A percentile compares a stretch with the other conserved stretches of the same genome.
These are phyloP conservation scores for Zaprionus taronus DNA, from an alignment of 1,140 invertebrate species.

Conservation along the genomic window DNA sequence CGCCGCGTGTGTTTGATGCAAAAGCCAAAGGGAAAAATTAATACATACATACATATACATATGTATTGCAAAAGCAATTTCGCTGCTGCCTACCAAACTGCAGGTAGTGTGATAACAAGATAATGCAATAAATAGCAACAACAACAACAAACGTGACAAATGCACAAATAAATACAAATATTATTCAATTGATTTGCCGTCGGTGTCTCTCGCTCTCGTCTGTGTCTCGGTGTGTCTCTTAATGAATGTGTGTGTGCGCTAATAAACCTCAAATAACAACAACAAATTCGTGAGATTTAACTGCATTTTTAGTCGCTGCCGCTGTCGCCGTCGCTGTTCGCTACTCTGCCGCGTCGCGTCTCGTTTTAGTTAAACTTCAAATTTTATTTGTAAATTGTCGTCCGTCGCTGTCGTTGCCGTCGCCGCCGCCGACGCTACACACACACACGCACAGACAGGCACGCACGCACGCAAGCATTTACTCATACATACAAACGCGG, in stretches of 20 bases:
- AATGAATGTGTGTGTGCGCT: constrained; percentile 38
- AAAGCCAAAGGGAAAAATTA: constrained; percentile 44
- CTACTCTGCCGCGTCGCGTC: constrained; percentile 20
- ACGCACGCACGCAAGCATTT: constrained; percentile 20
- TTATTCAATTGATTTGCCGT: constrained; percentile 46
- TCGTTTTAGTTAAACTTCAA: constrained; percentile 37
- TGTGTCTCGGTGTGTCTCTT: constrained; percentile 24
- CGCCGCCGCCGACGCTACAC: constrained; percentile 26
- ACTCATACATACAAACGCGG: constrained; percentile 54
- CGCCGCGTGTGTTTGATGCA: constrained; percentile 56
- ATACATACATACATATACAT: constrained; percentile 44
- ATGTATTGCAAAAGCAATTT: constrained; percentile 43
- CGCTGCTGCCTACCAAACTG: constrained; percentile 34
- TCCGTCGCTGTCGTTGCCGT: constrained; percentile 24
- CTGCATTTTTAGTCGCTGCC: constrained; percentile 47
- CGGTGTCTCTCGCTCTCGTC: constrained; percentile 30
- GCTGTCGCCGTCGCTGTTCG: constrained; percentile 23
- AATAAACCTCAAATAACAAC: constrained; percentile 54
- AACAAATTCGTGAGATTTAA: constrained; percentile 44
- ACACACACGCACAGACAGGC: constrained; percentile 5
- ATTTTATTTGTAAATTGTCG: constrained; percentile 39
- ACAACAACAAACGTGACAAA: constrained; percentile 69
- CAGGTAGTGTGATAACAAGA: constrained; percentile 65
- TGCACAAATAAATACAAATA: constrained; percentile 43
- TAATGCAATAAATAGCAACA: constrained; percentile 52